Base-by-base conservation (phyloP, 2,797 vertebrate genomes). In the Sebastes minor region DNA sequence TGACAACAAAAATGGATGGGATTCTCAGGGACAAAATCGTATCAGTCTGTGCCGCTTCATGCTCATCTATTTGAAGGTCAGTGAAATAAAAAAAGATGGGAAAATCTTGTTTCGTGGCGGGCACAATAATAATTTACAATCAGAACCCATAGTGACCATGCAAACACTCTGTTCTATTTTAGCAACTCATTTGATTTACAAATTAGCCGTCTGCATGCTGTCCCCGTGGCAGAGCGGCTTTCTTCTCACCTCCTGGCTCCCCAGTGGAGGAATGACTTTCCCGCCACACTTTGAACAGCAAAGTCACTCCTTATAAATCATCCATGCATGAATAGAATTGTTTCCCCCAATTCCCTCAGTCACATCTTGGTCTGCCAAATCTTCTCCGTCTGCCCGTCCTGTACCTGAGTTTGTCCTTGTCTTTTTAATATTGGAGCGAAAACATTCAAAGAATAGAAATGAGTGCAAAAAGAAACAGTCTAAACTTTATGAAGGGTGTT, bases 171-270 rank as follows among this genome's bases (percentile, higher is more conserved):
- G 74, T 62, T 83, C 75, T 90, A 70, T 90, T 88, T 92, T 77
- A 83, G 73, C 25, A 80, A 66, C 84, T 90, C 74, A 90, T 94
- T 91, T 90, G 86, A 86, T 91, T 92, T 84, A 85, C 90, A 92
- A 93, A 92, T 89, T 77, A 71, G 55, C 62, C 7, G 18, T 62
- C 72, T 85, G 67, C 30, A 71, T 76, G 67, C n/a, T 52, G 69
- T 87, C 81, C 81, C 81, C 57, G 78, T 49, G 71, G 82, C 67
- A 82, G 74, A 82, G 55, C 2, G 6, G 6, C 82, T 88, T 86
- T 89, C 82, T 80, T 88, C 74, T 76, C 76, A 66, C 74, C 73
- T 81, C 72, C 68, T 64, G 25, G 25, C 64, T 84, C 79, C 75
- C 71, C 27, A 28, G 69, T 30, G 74, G 42, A 70, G 60, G 22